A percentile compares a stretch with the other conserved stretches of the same genome.
Evolutionary conservation across 2,797 vertebrate genomes (phyloP).

Genomic region (Onychomys torridus): DNA sequence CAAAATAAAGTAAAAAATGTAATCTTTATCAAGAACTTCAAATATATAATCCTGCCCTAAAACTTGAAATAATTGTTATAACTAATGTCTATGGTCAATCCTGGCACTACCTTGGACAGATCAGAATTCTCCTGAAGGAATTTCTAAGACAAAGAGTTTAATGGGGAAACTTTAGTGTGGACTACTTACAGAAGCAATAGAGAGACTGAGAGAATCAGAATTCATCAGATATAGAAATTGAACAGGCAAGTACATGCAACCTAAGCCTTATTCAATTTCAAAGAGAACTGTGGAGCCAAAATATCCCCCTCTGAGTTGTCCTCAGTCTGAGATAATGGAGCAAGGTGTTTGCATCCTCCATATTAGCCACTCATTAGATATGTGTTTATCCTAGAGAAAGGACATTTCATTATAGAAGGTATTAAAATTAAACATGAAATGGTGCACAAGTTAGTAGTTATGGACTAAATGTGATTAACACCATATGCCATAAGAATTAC

Average conservation of each 20-base stretch:
- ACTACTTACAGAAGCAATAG: not conserved
- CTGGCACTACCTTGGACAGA: not conserved
- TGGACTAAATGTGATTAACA: constrained; percentile 12
- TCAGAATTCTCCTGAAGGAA: not conserved
- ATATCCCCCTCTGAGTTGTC: not conserved
- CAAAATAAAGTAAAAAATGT: not conserved
- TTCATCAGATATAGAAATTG: not conserved
- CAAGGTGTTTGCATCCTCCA: not conserved
- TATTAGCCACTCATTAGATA: not conserved
- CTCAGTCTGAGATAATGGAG: not conserved
- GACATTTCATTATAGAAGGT: constrained; percentile 60
- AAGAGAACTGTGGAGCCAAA: not conserved
- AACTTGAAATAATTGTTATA: not conserved
- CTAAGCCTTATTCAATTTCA: not conserved
- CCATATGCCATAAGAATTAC: not conserved
- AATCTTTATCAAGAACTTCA: not conserved
- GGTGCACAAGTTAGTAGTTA: constrained; percentile 26
- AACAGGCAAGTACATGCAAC: not conserved
- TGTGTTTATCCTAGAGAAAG: constrained; percentile 15
- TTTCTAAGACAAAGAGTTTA: not conserved
- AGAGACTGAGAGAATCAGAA: not conserved
- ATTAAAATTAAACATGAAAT: constrained; percentile 59
- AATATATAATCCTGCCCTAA: not conserved
- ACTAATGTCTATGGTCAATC: not conserved
- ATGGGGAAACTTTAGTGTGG: not conserved